Evolutionary conservation across 1,140 invertebrate species (phyloP).

Genomic region (Drosophila kohkoa): DNA sequence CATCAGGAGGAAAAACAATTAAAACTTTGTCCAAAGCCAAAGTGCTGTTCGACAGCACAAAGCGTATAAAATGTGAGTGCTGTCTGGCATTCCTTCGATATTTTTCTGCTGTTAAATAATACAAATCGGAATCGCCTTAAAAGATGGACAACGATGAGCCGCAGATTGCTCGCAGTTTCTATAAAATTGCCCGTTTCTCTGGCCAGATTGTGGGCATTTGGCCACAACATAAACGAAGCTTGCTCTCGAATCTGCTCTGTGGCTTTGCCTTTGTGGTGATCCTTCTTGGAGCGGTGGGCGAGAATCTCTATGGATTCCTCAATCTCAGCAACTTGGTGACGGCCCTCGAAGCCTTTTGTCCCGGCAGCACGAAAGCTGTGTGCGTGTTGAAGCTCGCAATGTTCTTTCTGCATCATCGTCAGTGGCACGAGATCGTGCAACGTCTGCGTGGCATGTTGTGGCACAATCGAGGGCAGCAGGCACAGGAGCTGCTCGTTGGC

Average conservation of each 20-base stretch:
- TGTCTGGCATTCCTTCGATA: too few species aligned
- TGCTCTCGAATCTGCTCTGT: conserved; percentile 45
- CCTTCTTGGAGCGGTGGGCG: conserved; percentile 65
- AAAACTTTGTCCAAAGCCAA: conserved; percentile 70
- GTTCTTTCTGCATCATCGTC: conserved; percentile 62
- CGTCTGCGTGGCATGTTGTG: conserved; percentile 57
- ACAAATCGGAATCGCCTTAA: conserved; percentile 24
- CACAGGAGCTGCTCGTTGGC: conserved; percentile 48
- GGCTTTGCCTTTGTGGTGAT: conserved; percentile 63
- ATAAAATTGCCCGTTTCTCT: conserved; percentile 64
- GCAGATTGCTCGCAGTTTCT: conserved; percentile 63
- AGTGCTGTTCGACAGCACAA: conserved; percentile 14
- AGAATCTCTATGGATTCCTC: conserved; percentile 65
- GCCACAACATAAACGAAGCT: conserved; percentile 55
- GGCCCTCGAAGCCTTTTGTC: conserved; percentile 79
- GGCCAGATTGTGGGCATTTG: conserved; percentile 70
- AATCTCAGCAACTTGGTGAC: conserved; percentile 66
- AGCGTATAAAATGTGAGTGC: conserved; percentile 46
- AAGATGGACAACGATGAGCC: conserved; percentile 50
- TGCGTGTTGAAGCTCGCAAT: conserved; percentile 69
- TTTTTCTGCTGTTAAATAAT: too few species aligned
- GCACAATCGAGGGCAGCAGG: conserved; percentile 17
- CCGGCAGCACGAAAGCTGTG: conserved; percentile 74
- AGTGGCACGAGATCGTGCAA: conserved; percentile 54
- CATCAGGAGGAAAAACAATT: conserved; percentile 69